Conservation (phyloP, 2,113 vertebrate genomes). For the Variabilichromis moorii region DNA sequence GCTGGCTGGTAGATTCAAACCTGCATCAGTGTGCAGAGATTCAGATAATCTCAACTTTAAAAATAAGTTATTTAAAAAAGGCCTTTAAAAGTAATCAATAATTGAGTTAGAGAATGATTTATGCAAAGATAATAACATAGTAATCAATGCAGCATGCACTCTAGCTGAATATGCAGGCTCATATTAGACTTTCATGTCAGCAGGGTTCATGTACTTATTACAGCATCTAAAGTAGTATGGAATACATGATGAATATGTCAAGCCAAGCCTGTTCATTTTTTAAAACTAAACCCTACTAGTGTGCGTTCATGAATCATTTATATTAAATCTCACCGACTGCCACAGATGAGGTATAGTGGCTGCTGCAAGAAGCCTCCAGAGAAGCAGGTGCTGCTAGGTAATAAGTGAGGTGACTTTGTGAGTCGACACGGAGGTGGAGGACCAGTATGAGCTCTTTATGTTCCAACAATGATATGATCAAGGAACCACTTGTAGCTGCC, state of each 20-base stretch:
- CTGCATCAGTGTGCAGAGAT: not conserved
- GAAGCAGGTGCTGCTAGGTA: constrained; percentile 18
- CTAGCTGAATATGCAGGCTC: not conserved
- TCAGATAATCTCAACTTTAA: not conserved
- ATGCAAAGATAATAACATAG: not conserved
- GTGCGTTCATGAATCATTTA: constrained; percentile 18
- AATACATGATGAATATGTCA: not conserved
- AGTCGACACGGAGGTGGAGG: not conserved
- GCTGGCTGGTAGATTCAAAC: not conserved
- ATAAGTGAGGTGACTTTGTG: not conserved
- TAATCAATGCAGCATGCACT: not conserved
- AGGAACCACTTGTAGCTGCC: not conserved
- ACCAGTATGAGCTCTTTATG: constrained; percentile 1
- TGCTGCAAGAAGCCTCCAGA: not conserved
- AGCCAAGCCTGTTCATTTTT: not conserved
- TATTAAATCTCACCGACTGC: not conserved
- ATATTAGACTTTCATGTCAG: not conserved
- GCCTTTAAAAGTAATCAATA: not conserved
- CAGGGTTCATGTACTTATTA: not conserved
- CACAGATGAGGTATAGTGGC: not conserved
- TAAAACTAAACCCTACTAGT: not conserved
- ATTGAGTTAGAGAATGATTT: not conserved
- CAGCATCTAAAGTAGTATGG: not conserved
- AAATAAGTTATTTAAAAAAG: not conserved
- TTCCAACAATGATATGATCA: constrained; percentile 5